Evolutionary conservation across 2,888 invertebrate species (phyloP).

Genomic region (Amaurobius ferox): DNA sequence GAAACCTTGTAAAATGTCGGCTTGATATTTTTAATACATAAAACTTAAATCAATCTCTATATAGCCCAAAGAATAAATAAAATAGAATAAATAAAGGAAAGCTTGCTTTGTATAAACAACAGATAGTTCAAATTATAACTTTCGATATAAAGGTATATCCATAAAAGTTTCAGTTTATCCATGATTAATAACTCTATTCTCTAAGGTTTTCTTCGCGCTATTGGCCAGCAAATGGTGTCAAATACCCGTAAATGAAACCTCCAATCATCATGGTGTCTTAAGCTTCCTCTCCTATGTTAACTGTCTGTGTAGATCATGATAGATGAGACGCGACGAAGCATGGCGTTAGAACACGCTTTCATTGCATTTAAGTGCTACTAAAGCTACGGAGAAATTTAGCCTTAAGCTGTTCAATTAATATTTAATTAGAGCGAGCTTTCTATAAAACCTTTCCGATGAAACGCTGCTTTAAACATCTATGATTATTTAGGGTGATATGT

Average conservation of each 20-base stretch:
- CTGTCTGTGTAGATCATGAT: constrained; percentile 30
- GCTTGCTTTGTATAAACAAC: too few species aligned
- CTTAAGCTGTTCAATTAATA: constrained; percentile 34
- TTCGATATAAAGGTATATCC: too few species aligned
- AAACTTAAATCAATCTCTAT: too few species aligned
- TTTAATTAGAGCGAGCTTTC: constrained; percentile 14
- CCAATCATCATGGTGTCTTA: constrained; percentile 41
- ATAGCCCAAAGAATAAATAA: too few species aligned
- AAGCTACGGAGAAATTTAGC: constrained; percentile 20
- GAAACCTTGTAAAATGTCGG: too few species aligned
- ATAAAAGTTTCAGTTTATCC: too few species aligned
- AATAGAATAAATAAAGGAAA: too few species aligned
- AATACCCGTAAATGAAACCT: constrained; percentile 33
- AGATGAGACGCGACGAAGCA: constrained; percentile 1
- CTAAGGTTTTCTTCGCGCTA: not conserved
- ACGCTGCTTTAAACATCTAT: not conserved
- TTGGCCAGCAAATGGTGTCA: constrained; percentile 29
- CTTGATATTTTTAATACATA: too few species aligned
- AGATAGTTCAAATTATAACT: too few species aligned
- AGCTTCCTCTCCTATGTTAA: constrained; percentile 24
- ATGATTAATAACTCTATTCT: too few species aligned
- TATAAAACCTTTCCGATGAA: not conserved
- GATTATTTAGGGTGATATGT: not conserved
- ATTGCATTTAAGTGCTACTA: constrained; percentile 38
- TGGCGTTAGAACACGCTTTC: constrained; percentile 21